Percentiles rank a stretch among this genome's conserved stretches.
These are phyloP conservation scores for Lepidurus apus DNA, from an alignment of 1,140 invertebrate species.

Conservation along the genomic window DNA sequence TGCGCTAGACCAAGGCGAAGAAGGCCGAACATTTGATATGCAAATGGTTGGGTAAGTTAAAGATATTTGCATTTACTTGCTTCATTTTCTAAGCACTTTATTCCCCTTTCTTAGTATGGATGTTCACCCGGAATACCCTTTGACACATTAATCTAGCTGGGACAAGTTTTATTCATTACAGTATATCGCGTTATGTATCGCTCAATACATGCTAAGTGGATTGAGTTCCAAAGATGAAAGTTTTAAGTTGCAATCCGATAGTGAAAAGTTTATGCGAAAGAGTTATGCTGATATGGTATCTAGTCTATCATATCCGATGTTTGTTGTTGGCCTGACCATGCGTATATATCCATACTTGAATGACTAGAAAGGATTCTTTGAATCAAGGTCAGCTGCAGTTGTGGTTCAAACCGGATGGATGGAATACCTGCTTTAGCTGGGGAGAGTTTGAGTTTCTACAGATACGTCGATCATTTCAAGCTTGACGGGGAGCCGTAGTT, in stretches of 20 bases:
- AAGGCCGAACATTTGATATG: conserved; percentile 59
- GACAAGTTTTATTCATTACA: not conserved
- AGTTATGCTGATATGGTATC: conserved; percentile 41
- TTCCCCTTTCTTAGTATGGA: not conserved
- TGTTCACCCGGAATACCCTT: not conserved
- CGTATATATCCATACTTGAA: not conserved
- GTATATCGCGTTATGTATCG: not conserved
- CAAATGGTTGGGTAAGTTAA: not conserved
- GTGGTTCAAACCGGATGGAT: not conserved
- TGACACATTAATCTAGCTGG: not conserved
- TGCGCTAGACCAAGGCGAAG: conserved; percentile 52
- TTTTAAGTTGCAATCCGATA: not conserved
- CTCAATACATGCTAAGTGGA: not conserved
- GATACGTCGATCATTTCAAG: too few species aligned
- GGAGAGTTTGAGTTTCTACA: not conserved
- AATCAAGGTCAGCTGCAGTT: not conserved
- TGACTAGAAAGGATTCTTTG: not conserved
- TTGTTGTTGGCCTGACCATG: not conserved
- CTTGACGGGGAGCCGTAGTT: too few species aligned
- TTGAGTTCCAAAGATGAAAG: not conserved
- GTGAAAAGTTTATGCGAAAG: not conserved
- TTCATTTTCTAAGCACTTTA: not conserved
- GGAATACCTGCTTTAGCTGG: not conserved
- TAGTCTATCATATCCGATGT: not conserved
- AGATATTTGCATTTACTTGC: not conserved